Conservation (phyloP, 2,113 vertebrate species). For the Oostethus manadensis region DNA sequence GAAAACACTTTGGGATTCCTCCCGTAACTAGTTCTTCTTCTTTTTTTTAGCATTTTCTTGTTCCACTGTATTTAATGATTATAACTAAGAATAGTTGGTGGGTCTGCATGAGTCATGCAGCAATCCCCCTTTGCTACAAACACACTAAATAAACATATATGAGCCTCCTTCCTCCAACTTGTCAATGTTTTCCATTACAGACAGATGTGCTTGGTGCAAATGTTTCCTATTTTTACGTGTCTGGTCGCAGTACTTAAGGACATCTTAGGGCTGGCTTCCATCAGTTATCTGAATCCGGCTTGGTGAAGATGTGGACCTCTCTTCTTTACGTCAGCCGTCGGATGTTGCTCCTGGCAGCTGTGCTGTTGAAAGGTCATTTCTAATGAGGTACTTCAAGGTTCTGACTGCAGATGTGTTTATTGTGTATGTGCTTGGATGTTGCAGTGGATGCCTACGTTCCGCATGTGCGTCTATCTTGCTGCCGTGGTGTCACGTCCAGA, state of each 20-base stretch:
- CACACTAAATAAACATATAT: constrained; percentile 12
- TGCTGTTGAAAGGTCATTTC: constrained; percentile 28
- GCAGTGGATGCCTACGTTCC: constrained; percentile 9
- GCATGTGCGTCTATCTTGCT: constrained; percentile 1
- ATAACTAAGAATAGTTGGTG: constrained; percentile 21
- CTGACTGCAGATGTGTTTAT: background rate
- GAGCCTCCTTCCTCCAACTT: background rate
- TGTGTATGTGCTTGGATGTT: background rate
- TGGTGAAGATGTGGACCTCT: constrained; percentile 22
- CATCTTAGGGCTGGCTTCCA: background rate
- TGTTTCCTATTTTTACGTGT: constrained; percentile 26
- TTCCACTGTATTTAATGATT: constrained; percentile 13
- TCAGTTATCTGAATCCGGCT: background rate
- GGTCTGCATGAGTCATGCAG: constrained; percentile 13
- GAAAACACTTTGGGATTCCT: background rate
- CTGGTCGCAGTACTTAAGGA: constrained; percentile 17
- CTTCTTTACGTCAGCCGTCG: constrained; percentile 3
- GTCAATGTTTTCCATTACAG: constrained; percentile 24
- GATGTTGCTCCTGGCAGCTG: constrained; percentile 13
- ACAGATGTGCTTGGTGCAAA: background rate
- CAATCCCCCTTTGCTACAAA: constrained; percentile 25
- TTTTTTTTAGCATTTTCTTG: constrained; percentile 7
- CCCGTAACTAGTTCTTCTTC: constrained; percentile 39
- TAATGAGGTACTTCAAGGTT: background rate
- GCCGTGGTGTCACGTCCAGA: background rate